A percentile compares a stretch with the other conserved stretches of the same genome.
These are phyloP conservation scores for Antennarius striatus DNA, from an alignment of 2,113 vertebrate genomes.

Conservation along the genomic window DNA sequence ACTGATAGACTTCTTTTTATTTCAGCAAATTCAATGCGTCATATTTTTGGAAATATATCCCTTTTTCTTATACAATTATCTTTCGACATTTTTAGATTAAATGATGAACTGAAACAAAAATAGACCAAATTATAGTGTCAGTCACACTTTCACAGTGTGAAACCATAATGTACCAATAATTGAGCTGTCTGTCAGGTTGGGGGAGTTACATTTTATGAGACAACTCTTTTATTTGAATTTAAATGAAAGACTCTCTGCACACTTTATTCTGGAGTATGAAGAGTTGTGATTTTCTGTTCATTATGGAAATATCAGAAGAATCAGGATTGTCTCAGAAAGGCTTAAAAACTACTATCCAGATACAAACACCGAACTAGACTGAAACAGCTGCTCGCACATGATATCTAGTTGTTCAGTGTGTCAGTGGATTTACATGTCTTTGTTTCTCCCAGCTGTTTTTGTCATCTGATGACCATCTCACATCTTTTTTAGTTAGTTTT, in stretches of 20 bases:
- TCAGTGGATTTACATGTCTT: conserved; percentile 52
- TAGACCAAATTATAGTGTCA: neutral
- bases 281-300: neutral
- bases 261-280: neutral
- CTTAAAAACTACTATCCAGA: neutral
- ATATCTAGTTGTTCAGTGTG: conserved; percentile 28
- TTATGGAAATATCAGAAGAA: neutral
- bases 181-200: neutral
- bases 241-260: too few relatives aligned
- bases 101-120: too few relatives aligned
- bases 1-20: too few relatives aligned
- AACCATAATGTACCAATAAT: neutral
- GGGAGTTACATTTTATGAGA: neutral
- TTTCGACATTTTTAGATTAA: too few relatives aligned
- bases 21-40: too few relatives aligned
- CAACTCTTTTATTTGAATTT: too few relatives aligned
- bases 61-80: too few relatives aligned
- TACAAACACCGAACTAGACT: neutral
- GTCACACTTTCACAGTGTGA: neutral
- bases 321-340: neutral
- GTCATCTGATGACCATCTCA: conserved; percentile 41
- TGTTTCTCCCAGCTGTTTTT: conserved; percentile 48
- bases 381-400: conserved; percentile 3
- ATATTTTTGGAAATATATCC: too few relatives aligned
- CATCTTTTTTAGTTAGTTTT: conserved; percentile 38